Evolutionary conservation across 2,888 invertebrate genomes (phyloP), one percentile per base, ranked within the genome.

Genomic region (Litoditis marina): DNA sequence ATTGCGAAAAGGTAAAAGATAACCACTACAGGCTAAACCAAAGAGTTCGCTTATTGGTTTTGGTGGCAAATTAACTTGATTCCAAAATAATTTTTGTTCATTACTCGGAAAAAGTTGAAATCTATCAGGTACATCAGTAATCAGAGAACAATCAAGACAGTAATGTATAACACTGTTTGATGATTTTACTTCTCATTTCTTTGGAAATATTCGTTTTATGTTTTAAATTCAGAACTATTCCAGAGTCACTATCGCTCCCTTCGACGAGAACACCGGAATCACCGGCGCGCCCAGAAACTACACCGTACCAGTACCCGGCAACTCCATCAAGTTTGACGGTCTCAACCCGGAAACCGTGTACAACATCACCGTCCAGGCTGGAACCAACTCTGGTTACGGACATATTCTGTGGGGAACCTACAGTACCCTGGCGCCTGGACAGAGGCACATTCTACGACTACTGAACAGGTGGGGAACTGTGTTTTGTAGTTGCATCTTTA

Each of bases 321-420:
- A 77, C 60, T 73, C 78, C 13, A 82, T 83, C 64, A 73, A 73
- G 34, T 82, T 82, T 66, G 73, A 73, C 47, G 80, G 78, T 39
- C 69, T 83, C 19, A 66, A 51, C 2, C 82, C 83, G 2, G 77
- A 79, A 30, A 81, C 82, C 30, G 69, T 79, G 64, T 83, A 83
- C 76, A 82, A 83, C 65, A 83, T 83, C 69, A 83, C 83, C 6
- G 83, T 83, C 0, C 80, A 82, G 68, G 81, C 80, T n/a, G 82
- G 80, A 25, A 83, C 83, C 42, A 78, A 75, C 59, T 71, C 69
- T 46, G 81, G 81, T 16, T 81, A 81, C 67, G 81, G 81, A 50
- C 71, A 65, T 46, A 70, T 76, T 47, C 74, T 83, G n/a, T 83
- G 83, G 83, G 83, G 83, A 63, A 73, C 78, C 22, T 83, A 79